Evolutionary conservation across 2,888 invertebrate genomes (phyloP), one percentile per base, ranked within the genome.

Genomic region (Taphrorychus bicolor): DNA sequence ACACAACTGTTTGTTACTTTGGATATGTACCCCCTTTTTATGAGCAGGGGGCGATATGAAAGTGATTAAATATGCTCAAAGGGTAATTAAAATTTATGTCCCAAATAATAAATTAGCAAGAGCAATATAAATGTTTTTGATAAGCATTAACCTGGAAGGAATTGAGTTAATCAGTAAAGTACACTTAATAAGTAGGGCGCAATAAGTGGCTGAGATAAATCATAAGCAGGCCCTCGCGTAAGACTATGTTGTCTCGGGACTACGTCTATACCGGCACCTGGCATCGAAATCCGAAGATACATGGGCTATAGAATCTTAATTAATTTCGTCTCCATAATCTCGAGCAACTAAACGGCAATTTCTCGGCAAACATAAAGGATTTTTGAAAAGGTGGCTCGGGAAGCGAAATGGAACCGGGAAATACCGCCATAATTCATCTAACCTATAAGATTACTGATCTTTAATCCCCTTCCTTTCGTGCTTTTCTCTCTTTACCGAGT

Each of bases 391-490:
- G 78, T 75, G 73, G 76, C 75, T 72, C 69, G 74, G 73, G 75
- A 76, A 77, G 74, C 76, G 78, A 75, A 77, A 76, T 77, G 78
- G 78, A 78, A 79, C 77, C 78, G 79, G 80, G 78, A 82, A 82
- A 85, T 84, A 81, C 81, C 80, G 81, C 86, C 86, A 88, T 88
- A 88, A 88, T 85, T 88, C 88, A 88, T 88, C 87, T 84, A 84
- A 83, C 83, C 84, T 86, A 86, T 86, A 86, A 88, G 88, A 88
- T 88, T 88, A 88, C 88, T 88, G 88, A 88, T 88, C 88, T 89
- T 88, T 88, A 88, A 88, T 88, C 88, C 88, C 87, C 87, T 87
- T 85, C 84, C 84, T 80, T 80, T 78, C 79, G 76, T 76, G 81
- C 82, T 84, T 85, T 86, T 85, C 79, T 79, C 80, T 81, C 80